Percentiles rank a stretch among this genome's conserved stretches.
phyloP scores from a whole-genome alignment of 2,888 invertebrate species.

The Galerucella nymphaeae region DNA sequence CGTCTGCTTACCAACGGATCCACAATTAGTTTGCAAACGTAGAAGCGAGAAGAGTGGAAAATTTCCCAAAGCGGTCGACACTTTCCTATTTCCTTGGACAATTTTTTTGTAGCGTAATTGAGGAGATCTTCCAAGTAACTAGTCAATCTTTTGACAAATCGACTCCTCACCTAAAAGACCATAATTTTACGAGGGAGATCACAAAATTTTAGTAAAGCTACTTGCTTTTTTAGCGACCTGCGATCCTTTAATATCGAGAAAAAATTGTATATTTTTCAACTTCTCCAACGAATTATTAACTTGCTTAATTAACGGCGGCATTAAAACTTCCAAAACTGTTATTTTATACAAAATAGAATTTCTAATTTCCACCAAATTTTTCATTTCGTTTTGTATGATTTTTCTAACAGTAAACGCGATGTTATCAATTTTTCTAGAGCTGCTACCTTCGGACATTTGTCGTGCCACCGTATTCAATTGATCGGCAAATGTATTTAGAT shows the following conservation, averaged over 20 bases:
- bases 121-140: conserved; percentile 66
- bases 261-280: conserved; percentile 81
- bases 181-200: neutral
- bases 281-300: conserved; percentile 79
- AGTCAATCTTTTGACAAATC: conserved; percentile 50
- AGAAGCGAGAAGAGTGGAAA: conserved; percentile 72
- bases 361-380: conserved; percentile 76
- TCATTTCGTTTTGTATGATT: conserved; percentile 73
- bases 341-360: conserved; percentile 81
- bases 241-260: conserved; percentile 78
- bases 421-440: conserved; percentile 78
- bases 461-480: conserved; percentile 75
- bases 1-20: conserved; percentile 71
- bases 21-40: conserved; percentile 73
- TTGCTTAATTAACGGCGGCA: conserved; percentile 77
- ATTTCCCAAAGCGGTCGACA: conserved; percentile 80
- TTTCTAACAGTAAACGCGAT: conserved; percentile 72
- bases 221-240: conserved; percentile 77
- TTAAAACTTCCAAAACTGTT: conserved; percentile 79
- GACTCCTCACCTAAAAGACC: conserved; percentile 47
- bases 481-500: conserved; percentile 73
- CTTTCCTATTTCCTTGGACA: conserved; percentile 74
- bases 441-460: conserved; percentile 77
- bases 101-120: conserved; percentile 74
- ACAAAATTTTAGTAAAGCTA: conserved; percentile 4